phyloP scores from a whole-genome alignment of 2,797 vertebrate genomes.

The Rhabdophis nuchalis region DNA sequence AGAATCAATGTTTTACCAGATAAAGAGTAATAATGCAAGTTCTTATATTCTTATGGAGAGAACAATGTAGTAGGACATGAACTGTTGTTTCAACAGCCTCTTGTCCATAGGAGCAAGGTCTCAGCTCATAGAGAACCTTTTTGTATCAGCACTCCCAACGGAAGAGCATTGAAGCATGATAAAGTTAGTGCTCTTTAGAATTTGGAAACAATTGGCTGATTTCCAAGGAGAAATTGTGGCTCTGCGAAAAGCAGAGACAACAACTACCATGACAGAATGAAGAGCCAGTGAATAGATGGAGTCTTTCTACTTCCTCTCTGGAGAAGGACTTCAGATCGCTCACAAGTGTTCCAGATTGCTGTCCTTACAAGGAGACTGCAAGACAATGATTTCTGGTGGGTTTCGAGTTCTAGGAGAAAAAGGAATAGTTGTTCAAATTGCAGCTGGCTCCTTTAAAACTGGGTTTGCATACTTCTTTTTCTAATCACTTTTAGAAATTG shows the following conservation, averaged over 20 bases:
- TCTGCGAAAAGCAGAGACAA: background rate
- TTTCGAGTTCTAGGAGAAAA: background rate
- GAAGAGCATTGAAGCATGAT: background rate
- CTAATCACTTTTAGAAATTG: background rate
- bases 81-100: background rate
- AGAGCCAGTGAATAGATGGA: background rate
- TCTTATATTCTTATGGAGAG: background rate
- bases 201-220: background rate
- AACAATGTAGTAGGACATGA: background rate
- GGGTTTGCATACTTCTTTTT: background rate
- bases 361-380: background rate
- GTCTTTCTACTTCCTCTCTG: background rate
- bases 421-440: background rate
- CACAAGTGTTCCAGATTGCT: background rate
- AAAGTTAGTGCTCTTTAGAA: background rate
- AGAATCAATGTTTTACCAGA: background rate
- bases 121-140: background rate
- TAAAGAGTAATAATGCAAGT: background rate
- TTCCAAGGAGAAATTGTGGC: background rate
- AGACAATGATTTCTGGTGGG: background rate
- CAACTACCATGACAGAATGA: background rate
- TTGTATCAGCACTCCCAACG: background rate
- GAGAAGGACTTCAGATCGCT: background rate
- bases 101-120: background rate
- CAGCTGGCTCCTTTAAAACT: background rate